Conservation (phyloP, 2,113 vertebrate species). For the Dasypus novemcinctus region DNA sequence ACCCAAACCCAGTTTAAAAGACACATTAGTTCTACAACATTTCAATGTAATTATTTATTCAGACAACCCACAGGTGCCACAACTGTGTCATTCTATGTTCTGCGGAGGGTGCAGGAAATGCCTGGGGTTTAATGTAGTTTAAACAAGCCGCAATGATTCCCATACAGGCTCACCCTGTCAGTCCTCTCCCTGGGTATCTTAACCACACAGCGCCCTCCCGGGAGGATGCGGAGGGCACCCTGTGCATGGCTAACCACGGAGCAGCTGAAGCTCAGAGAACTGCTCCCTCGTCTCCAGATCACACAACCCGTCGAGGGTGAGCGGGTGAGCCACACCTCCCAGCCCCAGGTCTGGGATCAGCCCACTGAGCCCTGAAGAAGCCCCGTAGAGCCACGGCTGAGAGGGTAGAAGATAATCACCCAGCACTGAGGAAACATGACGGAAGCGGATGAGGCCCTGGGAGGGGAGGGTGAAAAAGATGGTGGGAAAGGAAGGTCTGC, state of each 20-base stretch:
- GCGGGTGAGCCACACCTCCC: neutral
- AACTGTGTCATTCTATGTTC: slow-evolving; percentile 45
- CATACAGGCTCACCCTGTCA: neutral
- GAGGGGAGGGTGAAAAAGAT: neutral
- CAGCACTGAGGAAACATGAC: neutral
- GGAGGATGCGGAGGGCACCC: neutral
- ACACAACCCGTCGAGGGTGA: neutral
- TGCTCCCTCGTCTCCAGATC: neutral
- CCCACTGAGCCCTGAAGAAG: neutral
- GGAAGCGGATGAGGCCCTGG: neutral
- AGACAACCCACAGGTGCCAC: slow-evolving; percentile 30
- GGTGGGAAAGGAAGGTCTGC: neutral
- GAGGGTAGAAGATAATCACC: neutral
- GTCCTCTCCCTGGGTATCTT: neutral
- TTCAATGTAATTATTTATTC: slow-evolving; percentile 60
- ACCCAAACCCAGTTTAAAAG: slow-evolving; percentile 44
- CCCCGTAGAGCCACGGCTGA: neutral
- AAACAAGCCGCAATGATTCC: slow-evolving; percentile 5
- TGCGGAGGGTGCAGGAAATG: slow-evolving; percentile 55
- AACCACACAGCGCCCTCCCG: neutral
- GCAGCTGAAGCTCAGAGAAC: neutral
- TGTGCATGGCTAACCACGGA: neutral
- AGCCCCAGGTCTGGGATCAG: neutral
- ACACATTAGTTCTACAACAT: slow-evolving; percentile 31
- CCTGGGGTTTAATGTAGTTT: slow-evolving; percentile 14